Base-by-base conservation (phyloP, 2,113 vertebrate species). In the Piprites chloris region DNA sequence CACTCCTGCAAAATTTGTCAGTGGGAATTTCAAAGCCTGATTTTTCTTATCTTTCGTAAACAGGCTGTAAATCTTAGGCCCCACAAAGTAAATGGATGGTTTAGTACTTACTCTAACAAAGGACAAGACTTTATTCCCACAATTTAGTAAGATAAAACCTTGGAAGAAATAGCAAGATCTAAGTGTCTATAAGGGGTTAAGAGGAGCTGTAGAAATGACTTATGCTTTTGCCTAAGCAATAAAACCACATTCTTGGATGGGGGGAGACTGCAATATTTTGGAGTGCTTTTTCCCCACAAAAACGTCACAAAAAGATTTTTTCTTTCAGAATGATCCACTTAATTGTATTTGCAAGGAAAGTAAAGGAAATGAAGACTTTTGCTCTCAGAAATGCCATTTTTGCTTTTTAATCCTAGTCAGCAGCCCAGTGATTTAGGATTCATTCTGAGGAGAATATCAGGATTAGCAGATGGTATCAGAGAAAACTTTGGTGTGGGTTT, bases 341-440 rank as follows among this genome's bases (percentile, higher is more conserved):
- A 56, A 58, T 85, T 82, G 20, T 65, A 68, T 85, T 82, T 87
- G 32, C 28, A 79, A 94, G 65, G 67, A 74, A 89, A 85, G 84
- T 44, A 89, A 94, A 97, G 94, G 91, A 96, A 96, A 95, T 95
- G 5, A 95, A 87, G 84, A 65, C 66, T 95, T 93, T 69, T 91
- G 78, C 58, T 84, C 85, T 83, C 1, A 2, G 89, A 95, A 95
- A 91, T 69, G 62, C 46, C 44, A 7, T 56, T 49, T 92, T 86
- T 3, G 2, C 27, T 86, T 90, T 86, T 68, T 75, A 93, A 88
- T 50, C 39, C 71, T 91, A 89, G 69, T 82, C 93, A 96, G 77
- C 75, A 80, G 63, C 22, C 56, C 58, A 53, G 49, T 58, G 83
- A 87, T 95, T 91, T 89, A 95, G 56, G 63, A 78, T 16, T 61